Base-by-base conservation (phyloP, 2,888 invertebrate species). In the Coenonympha glycerion region DNA sequence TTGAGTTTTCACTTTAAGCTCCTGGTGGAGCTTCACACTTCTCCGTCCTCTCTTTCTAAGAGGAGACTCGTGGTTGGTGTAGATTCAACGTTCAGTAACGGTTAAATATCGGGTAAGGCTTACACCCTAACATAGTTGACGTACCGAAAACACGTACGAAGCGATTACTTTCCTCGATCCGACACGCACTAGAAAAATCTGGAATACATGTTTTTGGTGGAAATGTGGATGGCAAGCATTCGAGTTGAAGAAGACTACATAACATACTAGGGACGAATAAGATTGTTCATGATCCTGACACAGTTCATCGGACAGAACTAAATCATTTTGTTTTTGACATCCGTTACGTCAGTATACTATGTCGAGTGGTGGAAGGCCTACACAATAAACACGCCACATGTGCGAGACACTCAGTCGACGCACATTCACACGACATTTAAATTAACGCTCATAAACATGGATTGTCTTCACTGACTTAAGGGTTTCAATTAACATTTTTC, bases 381-480 rank as follows among this genome's bases (percentile, higher is more conserved):
- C n/a, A 44, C 50, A 40, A n/a, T n/a, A n/a, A n/a, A n/a, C 39
- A 50, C 45, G 45, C 30, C 48, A 41, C 44, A 33, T 52, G 47
- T 45, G 46, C 28, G 28, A 16, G 19, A 6, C 18, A 18, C 18
- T 30, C 41, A n/a, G 28, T 6, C 39, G 24, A 4, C 9, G 1
- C 9, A 48, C 33, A 60, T 69, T 73, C 73, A 64, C 73, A 73
- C 68, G 66, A 66, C 57, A 57, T 52, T 41, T 56, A 64, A 68
- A 67, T 63, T 55, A 56, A 24, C 15, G 13, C 21, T 34, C 40
- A 28, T 40, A 48, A 44, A 15, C 5, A 3, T 16, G 15, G 13
- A 26, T 40, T 26, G 40, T 40, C n/a, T 40, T 37, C 30, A 30
- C 4, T 11, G 11, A 5, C 28, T 30, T 30, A 2, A 6, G 6